Conservation (phyloP, 2,113 vertebrate species). For the Eulacestoma nigropectus region DNA sequence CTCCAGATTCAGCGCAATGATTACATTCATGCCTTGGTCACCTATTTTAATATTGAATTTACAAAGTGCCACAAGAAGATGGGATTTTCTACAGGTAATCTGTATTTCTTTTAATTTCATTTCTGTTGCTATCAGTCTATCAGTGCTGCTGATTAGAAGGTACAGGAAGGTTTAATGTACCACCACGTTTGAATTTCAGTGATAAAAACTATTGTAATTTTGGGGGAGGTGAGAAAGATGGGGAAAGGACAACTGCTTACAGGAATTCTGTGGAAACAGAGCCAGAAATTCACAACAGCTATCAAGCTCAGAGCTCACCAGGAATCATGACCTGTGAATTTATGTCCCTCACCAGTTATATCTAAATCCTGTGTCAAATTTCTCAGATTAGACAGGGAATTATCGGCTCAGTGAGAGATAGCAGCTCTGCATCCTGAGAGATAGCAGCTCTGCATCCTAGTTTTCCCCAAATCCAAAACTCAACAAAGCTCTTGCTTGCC, state of each 20-base stretch:
- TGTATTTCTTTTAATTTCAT: background rate
- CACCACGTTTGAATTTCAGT: background rate
- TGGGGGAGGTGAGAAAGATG: background rate
- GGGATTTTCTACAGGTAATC: constrained; percentile 93
- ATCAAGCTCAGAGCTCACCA: background rate
- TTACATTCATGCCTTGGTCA: constrained; percentile 93
- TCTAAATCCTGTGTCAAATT: background rate
- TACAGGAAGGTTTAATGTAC: background rate
- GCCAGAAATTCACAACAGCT: background rate
- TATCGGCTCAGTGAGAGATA: background rate
- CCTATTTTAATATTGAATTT: constrained; percentile 98
- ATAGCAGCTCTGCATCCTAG: background rate
- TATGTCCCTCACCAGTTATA: background rate
- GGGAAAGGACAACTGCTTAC: background rate
- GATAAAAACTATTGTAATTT: background rate
- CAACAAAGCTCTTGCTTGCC: background rate
- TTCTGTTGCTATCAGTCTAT: background rate
- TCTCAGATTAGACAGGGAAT: background rate
- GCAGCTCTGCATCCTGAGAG: background rate
- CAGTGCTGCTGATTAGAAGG: background rate
- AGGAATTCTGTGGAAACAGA: background rate
- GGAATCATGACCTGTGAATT: background rate
- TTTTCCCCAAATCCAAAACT: background rate
- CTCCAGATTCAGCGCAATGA: constrained; percentile 96
- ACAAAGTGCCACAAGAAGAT: constrained; percentile 99